phyloP scores from a whole-genome alignment of 1,140 invertebrate species.

The Ylistrum balloti region DNA sequence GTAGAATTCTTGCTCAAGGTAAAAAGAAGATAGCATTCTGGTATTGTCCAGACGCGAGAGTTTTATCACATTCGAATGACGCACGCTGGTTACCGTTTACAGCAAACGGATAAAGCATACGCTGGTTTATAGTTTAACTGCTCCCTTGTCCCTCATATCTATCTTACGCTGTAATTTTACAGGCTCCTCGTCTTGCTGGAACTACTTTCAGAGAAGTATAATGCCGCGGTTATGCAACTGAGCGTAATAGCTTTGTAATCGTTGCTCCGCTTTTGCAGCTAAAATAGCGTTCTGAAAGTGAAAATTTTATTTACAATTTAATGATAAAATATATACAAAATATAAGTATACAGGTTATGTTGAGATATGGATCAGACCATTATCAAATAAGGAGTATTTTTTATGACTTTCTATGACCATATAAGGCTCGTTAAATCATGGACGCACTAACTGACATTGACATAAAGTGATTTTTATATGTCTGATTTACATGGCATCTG shows the following conservation, averaged over 20 bases:
- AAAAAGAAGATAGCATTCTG: neutral
- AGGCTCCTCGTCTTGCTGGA: neutral
- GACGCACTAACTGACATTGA: neutral
- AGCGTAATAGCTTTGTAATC: neutral
- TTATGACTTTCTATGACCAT: neutral
- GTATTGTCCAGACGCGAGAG: neutral
- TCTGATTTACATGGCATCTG: neutral
- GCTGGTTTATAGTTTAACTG: neutral
- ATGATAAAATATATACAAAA: too few relatives aligned
- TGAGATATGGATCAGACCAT: neutral
- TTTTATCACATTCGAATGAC: neutral
- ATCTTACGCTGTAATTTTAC: neutral
- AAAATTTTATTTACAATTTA: too few relatives aligned
- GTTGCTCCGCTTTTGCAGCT: too few relatives aligned
- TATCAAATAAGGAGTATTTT: neutral
- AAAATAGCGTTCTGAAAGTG: too few relatives aligned
- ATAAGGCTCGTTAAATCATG: neutral
- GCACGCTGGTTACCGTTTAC: neutral
- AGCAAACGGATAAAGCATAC: neutral
- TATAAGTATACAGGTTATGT: neutral
- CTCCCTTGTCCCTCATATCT: neutral
- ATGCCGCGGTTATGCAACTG: neutral
- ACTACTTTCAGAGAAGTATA: neutral
- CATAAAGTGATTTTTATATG: neutral
- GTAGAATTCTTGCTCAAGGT: too few relatives aligned